Conservation (phyloP, 2,888 invertebrate genomes). For the Rotaria socialis region DNA sequence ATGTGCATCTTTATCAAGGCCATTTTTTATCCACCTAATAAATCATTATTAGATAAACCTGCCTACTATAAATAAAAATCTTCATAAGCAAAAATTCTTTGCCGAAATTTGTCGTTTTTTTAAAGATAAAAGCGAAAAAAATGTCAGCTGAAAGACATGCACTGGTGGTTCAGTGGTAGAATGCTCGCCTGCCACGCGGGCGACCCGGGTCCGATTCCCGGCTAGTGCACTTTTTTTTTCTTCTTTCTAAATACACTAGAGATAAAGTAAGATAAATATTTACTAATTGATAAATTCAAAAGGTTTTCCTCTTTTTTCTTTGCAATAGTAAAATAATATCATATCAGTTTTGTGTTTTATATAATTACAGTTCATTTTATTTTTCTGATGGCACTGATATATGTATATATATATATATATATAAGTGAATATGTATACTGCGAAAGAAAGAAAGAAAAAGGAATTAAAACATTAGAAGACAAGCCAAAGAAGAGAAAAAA, state of each 20-base stretch:
- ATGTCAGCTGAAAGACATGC: background rate
- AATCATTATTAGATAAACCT: too few species aligned
- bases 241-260: background rate
- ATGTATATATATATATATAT: slow-evolving; percentile 3
- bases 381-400: slow-evolving; percentile 26
- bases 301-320: background rate
- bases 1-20: too few species aligned
- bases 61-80: too few species aligned
- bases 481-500: background rate
- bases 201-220: slow-evolving; percentile 59
- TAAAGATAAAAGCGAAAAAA: background rate
- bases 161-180: slow-evolving; percentile 50
- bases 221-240: slow-evolving; percentile 51
- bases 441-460: slow-evolving; percentile 3
- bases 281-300: background rate
- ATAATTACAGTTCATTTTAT: slow-evolving; percentile 32
- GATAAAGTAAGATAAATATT: background rate
- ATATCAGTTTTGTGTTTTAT: background rate
- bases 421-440: background rate
- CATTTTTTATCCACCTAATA: too few species aligned
- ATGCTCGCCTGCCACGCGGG: slow-evolving; percentile 60
- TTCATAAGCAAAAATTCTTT: background rate
- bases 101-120: background rate
- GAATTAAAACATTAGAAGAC: slow-evolving; percentile 25
- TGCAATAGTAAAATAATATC: background rate